Conservation (phyloP, 2,113 vertebrate genomes). For the Tonatia bakeri region DNA sequence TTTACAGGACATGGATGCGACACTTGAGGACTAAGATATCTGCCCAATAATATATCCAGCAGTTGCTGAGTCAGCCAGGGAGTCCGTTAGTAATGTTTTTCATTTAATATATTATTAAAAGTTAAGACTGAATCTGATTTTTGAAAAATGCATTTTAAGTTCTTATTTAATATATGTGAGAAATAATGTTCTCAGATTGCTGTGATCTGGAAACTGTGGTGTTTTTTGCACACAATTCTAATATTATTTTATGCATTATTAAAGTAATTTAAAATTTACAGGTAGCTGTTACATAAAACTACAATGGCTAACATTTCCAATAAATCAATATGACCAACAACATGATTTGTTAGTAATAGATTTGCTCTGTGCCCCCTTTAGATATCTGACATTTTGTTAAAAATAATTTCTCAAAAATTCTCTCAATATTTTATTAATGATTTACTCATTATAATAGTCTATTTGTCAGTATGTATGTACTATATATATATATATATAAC, state of each 20-base stretch:
- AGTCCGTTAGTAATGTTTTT: not conserved
- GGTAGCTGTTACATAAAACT: not conserved
- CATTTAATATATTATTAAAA: conserved; percentile 3
- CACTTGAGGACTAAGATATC: not conserved
- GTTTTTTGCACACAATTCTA: not conserved
- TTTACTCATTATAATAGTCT: not conserved
- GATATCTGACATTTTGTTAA: not conserved
- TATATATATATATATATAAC: not conserved
- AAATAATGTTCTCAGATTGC: conserved; percentile 14
- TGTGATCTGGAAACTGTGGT: not conserved
- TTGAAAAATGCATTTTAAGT: too few species aligned
- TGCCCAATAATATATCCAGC: not conserved
- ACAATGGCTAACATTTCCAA: not conserved
- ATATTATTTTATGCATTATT: not conserved
- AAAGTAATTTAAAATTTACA: not conserved
- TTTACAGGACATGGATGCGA: not conserved
- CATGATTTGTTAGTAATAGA: not conserved
- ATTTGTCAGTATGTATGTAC: not conserved
- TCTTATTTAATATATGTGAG: not conserved
- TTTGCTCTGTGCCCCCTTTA: not conserved
- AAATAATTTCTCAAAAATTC: not conserved
- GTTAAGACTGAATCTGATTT: not conserved
- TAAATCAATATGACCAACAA: not conserved
- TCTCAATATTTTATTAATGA: not conserved
- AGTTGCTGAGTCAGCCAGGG: not conserved